phyloP scores from a whole-genome alignment of 2,113 vertebrate genomes.

The Ellobius talpinus region DNA sequence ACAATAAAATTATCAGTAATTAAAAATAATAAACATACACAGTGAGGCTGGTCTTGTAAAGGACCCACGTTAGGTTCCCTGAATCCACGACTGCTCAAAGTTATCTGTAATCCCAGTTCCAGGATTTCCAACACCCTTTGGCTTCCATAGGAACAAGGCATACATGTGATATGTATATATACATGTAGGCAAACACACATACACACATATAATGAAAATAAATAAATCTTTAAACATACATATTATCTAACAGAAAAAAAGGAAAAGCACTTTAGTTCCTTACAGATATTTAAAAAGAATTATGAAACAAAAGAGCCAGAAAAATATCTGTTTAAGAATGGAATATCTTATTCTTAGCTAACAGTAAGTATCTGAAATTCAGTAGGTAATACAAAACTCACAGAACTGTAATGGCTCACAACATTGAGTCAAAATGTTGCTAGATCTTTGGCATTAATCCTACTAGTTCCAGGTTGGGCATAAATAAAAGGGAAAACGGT shows the following conservation, averaged over 20 bases:
- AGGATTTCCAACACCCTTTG: neutral
- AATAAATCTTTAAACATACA: neutral
- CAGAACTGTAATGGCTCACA: constrained; percentile 4
- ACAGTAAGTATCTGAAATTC: neutral
- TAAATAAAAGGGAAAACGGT: neutral
- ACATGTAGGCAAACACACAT: neutral
- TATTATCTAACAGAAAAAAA: constrained; percentile 34
- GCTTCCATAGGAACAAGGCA: neutral
- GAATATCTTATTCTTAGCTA: neutral
- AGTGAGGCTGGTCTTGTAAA: neutral
- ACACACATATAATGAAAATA: neutral
- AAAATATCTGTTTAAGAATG: neutral
- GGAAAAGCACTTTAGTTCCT: neutral
- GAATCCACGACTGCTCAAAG: neutral
- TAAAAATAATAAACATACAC: constrained; percentile 1
- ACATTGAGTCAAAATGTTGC: neutral
- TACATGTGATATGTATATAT: neutral
- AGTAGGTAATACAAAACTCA: neutral
- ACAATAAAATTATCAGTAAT: constrained; percentile 1
- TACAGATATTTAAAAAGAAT: constrained; percentile 1
- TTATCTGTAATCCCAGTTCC: neutral
- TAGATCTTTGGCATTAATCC: neutral
- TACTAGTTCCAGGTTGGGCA: neutral
- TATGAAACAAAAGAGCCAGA: neutral
- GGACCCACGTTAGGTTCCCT: too few relatives aligned